phyloP scores from a whole-genome alignment of 2,113 vertebrate species.

The Rynchops niger region DNA sequence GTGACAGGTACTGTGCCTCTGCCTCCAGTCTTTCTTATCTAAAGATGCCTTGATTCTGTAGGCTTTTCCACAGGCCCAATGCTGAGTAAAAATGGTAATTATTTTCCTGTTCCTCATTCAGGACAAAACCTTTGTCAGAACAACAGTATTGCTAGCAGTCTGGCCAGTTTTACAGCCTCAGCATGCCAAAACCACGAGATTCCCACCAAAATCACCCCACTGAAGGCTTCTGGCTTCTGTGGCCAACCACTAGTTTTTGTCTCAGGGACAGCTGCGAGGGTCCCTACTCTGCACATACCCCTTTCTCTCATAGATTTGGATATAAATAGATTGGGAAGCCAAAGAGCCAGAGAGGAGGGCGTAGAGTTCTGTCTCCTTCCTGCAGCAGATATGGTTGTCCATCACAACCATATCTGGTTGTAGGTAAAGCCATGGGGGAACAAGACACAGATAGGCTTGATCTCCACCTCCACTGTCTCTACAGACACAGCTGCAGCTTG shows the following conservation, averaged over 20 bases:
- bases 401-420: too few species aligned
- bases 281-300: not conserved
- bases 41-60: not conserved
- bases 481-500: not conserved
- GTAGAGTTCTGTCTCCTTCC: not conserved
- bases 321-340: not conserved
- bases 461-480: not conserved
- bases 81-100: not conserved
- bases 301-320: not conserved
- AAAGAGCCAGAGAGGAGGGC: not conserved
- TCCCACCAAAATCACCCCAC: not conserved
- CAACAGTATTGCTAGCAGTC: not conserved
- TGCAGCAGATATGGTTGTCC: not conserved
- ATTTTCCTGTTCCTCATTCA: not conserved
- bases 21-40: not conserved
- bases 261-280: conserved; percentile 3
- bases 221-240: not conserved
- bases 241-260: not conserved
- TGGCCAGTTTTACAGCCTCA: not conserved
- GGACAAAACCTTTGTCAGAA: not conserved
- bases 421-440: not conserved
- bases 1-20: not conserved
- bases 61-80: not conserved
- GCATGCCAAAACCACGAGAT: not conserved
- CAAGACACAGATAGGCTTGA: not conserved